phyloP scores from a whole-genome alignment of 2,113 vertebrate species.

The Ciconia stormi region DNA sequence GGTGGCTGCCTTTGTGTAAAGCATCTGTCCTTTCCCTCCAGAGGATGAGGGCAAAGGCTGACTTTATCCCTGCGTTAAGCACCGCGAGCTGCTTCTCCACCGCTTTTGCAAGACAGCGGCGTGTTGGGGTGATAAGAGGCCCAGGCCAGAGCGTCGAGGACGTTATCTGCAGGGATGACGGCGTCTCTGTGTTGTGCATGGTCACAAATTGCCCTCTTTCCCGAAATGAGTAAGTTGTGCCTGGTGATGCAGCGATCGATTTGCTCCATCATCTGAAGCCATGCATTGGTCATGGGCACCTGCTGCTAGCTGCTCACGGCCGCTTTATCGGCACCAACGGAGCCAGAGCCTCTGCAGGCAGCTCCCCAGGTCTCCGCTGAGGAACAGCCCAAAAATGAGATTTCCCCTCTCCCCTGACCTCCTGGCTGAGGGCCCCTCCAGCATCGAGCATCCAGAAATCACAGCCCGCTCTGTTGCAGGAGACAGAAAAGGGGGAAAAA shows the following conservation, averaged over 20 bases:
- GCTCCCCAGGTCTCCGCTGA: neutral
- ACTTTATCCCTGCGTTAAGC: neutral
- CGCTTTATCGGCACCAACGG: constrained; percentile 29
- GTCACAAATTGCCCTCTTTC: constrained; percentile 66
- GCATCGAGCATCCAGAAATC: neutral
- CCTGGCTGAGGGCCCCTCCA: neutral
- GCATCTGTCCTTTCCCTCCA: neutral
- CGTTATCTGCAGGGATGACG: constrained; percentile 39
- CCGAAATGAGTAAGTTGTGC: constrained; percentile 70
- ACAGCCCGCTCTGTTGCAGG: neutral
- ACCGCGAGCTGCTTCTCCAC: neutral
- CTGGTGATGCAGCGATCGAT: constrained; percentile 74
- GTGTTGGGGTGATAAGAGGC: neutral
- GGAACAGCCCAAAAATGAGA: neutral
- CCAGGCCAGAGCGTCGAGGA: neutral
- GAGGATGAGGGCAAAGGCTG: neutral
- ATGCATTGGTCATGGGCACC: constrained; percentile 75
- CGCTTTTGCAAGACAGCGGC: neutral
- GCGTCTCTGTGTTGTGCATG: neutral
- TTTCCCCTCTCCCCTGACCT: rapidly evolving
- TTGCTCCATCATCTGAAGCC: constrained; percentile 66
- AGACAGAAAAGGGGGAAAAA: neutral
- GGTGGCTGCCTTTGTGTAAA: neutral
- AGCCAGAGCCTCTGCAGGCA: constrained; percentile 61
- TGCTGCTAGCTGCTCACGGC: constrained; percentile 62